Evolutionary conservation across 2,113 vertebrate genomes (phyloP), one percentile per base, ranked within the genome.

Genomic region (Patagioenas fasciata): DNA sequence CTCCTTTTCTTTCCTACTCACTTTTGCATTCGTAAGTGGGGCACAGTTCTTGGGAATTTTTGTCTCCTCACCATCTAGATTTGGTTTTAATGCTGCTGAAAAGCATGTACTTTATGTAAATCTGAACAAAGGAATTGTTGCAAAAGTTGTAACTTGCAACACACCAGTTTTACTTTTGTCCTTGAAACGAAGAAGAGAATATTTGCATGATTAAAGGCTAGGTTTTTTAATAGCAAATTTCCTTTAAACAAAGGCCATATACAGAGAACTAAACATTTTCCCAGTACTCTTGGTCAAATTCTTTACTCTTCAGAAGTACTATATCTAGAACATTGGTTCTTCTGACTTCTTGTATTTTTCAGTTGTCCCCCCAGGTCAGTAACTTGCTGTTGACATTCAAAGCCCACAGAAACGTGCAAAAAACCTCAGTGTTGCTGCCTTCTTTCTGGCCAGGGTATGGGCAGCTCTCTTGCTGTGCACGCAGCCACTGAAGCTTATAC

Each of bases 391-490:
- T 88, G n/a, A n/a, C 48, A 73, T 32, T 56, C 40, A 78, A 82
- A 77, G 16, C 5, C 38, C n/a, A 54, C 5, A 67, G 47, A 72
- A 56, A 60, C 15, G 24, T 24, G 32, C 61, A 25, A 16, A 31
- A 48, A 72, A 60, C 42, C 31, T 32, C 29, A 56, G n/a, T 3
- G 9, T 17, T 36, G 38, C 71, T 48, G 14, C 20, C 28, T 54
- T 24, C 34, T 17, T 58, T 44, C 12, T n/a, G 16, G 15, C 7
- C 0, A 0, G 16, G 21, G 21, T 26, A 23, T 6, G 32, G 36
- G 56, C 28, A 86, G 91, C 25, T 57, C 42, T 25, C 31, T 50
- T 82, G 42, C 26, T 67, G 62, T 66, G 16, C 70, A 67, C 0
- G 0, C 26, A 79, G 61, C 16, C 28, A 38, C 62, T 64, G 48